A percentile compares a stretch with the other conserved stretches of the same genome.
These are phyloP conservation scores for Neoscelio sp. DNA, from an alignment of 2,888 invertebrate genomes.

Conservation along the genomic window DNA sequence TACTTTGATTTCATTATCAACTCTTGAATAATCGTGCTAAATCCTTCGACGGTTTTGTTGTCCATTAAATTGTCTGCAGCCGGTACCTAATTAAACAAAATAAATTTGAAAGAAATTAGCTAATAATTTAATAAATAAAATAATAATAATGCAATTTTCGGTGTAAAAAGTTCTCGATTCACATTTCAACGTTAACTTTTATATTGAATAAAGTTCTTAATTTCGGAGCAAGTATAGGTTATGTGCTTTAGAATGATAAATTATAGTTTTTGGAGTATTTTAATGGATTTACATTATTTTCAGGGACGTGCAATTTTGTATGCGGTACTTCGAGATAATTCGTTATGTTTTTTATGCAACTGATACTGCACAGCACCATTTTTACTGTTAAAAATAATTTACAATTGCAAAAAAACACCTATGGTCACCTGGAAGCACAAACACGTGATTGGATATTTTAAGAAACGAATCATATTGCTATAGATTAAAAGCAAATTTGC, in stretches of 20 bases:
- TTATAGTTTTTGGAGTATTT: background rate
- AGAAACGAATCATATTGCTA: conserved; percentile 10
- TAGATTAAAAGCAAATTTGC: background rate
- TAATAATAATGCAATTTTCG: background rate
- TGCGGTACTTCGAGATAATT: conserved; percentile 76
- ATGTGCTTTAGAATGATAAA: conserved; percentile 10
- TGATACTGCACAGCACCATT: conserved; percentile 80
- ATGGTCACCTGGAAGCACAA: conserved; percentile 80
- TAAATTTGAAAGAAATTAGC: conserved; percentile 7
- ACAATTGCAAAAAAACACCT: conserved; percentile 12
- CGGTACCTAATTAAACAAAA: conserved; percentile 69
- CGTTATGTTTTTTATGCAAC: conserved; percentile 78
- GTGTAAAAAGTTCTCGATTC: no score
- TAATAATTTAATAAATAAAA: conserved; percentile 1
- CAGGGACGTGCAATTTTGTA: conserved; percentile 74
- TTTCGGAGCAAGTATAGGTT: conserved; percentile 29
- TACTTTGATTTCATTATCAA: conserved; percentile 74
- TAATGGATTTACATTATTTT: conserved; percentile 76
- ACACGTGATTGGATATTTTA: conserved; percentile 35
- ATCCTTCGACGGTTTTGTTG: conserved; percentile 76
- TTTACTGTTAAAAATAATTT: conserved; percentile 22
- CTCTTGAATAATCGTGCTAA: conserved; percentile 78
- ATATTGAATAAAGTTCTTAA: no score
- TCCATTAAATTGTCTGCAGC: conserved; percentile 69
- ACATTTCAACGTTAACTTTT: no score